A percentile compares a stretch with the other conserved stretches of the same genome.
Evolutionary conservation across 2,797 vertebrate species (phyloP).

Genomic region (Catostomus latipinnis): DNA sequence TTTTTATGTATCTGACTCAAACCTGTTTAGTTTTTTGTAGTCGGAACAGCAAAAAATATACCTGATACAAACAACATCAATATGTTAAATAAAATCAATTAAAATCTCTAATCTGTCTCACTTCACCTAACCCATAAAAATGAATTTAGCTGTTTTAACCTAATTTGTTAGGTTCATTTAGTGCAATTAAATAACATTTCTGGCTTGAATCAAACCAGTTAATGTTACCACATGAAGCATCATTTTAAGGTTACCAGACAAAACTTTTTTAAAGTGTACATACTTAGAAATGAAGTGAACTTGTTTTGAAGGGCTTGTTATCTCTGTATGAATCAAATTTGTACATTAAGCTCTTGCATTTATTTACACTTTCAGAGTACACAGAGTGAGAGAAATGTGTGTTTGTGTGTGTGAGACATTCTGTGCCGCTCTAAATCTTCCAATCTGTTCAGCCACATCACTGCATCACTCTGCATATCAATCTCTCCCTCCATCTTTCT

Average conservation of each 20-base stretch:
- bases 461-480: slow-evolving; percentile 56
- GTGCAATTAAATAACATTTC: no score
- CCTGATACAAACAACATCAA: no score
- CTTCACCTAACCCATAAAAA: no score
- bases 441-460: slow-evolving; percentile 80
- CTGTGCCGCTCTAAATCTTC: slow-evolving; percentile 57
- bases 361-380: slow-evolving; percentile 52
- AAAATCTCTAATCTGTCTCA: no score
- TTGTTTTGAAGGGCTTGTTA: slow-evolving; percentile 27
- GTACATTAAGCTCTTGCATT: slow-evolving; percentile 53
- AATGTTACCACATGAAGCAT: no score
- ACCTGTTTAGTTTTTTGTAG: no score
- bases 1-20: no score
- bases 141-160: no score
- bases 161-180: no score
- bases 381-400: slow-evolving; percentile 35
- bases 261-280: not conserved
- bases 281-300: not conserved
- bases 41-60: no score
- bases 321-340: slow-evolving; percentile 39
- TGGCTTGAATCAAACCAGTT: no score
- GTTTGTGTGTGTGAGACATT: slow-evolving; percentile 51
- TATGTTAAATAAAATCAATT: no score
- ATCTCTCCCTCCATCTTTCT: slow-evolving; percentile 41
- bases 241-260: not conserved